Conservation (phyloP, 2,888 invertebrate genomes). For the Andrena bucephala region DNA sequence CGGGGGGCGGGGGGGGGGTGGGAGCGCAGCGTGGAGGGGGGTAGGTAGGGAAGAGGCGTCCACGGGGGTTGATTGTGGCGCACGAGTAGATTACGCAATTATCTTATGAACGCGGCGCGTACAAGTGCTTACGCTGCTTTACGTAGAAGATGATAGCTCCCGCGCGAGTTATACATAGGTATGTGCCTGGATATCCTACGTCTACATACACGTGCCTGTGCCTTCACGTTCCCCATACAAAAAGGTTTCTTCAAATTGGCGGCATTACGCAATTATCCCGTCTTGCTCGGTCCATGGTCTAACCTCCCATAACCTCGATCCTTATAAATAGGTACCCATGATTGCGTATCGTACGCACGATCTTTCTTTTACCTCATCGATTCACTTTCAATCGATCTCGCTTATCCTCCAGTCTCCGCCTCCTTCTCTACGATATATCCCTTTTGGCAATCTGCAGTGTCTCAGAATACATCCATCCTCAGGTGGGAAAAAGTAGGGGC, state of each 20-base stretch:
- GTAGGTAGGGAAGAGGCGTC: slow-evolving; percentile 39
- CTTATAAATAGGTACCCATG: slow-evolving; percentile 68
- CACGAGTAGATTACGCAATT: slow-evolving; percentile 80
- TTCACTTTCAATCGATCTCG: slow-evolving; percentile 34
- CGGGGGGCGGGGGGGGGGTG: not conserved
- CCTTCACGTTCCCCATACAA: slow-evolving; percentile 38
- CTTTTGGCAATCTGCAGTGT: not conserved
- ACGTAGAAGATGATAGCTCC: slow-evolving; percentile 71
- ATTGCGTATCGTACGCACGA: slow-evolving; percentile 54
- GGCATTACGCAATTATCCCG: slow-evolving; percentile 77
- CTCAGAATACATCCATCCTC: not conserved
- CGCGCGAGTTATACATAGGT: slow-evolving; percentile 53
- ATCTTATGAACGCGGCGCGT: slow-evolving; percentile 79
- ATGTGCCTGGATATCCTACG: slow-evolving; percentile 34
- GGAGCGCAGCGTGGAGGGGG: slow-evolving; percentile 17
- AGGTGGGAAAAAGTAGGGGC: too few relatives aligned
- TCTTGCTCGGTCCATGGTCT: slow-evolving; percentile 57
- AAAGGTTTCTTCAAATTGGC: slow-evolving; percentile 75
- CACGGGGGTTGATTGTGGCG: slow-evolving; percentile 77
- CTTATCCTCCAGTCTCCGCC: slow-evolving; percentile 19
- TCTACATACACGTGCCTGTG: slow-evolving; percentile 21
- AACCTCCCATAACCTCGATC: slow-evolving; percentile 68
- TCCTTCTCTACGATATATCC: not conserved
- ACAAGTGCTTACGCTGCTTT: slow-evolving; percentile 72
- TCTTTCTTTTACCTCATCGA: slow-evolving; percentile 1